Conservation (phyloP, 2,888 invertebrate species). For the Teleogryllus oceanicus region DNA sequence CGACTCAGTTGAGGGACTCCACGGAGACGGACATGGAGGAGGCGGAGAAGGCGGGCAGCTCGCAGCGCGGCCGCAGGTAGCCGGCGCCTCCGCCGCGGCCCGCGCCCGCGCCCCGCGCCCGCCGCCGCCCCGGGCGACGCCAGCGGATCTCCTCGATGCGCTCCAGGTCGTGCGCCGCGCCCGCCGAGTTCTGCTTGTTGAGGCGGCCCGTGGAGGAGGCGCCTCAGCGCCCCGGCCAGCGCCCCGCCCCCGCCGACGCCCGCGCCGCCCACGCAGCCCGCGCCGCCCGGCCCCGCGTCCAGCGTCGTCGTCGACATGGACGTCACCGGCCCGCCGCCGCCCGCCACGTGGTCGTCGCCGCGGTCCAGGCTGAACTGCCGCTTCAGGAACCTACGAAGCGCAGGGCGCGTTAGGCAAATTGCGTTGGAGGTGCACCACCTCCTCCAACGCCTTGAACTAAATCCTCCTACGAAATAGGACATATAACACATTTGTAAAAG, state of each 20-base stretch:
- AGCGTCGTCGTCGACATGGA: slow-evolving; percentile 25
- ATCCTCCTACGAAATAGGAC: no score
- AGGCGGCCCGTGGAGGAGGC: slow-evolving; percentile 42
- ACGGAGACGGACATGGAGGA: slow-evolving; percentile 48
- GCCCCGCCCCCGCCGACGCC: neutral
- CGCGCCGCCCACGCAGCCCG: neutral
- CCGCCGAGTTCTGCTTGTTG: slow-evolving; percentile 66
- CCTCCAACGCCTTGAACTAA: no score
- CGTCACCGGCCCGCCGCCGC: slow-evolving; percentile 44
- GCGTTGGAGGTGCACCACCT: neutral
- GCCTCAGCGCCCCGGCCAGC: neutral
- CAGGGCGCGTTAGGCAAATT: slow-evolving; percentile 25
- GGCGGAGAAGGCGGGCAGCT: slow-evolving; percentile 31
- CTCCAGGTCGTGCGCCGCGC: slow-evolving; percentile 64
- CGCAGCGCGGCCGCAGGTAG: slow-evolving; percentile 31
- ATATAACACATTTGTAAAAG: no score
- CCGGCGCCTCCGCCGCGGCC: slow-evolving; percentile 20
- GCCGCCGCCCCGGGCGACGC: slow-evolving; percentile 32
- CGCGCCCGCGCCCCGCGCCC: slow-evolving; percentile 19
- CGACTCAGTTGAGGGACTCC: slow-evolving; percentile 44
- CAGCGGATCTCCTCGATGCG: slow-evolving; percentile 63
- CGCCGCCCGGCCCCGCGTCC: slow-evolving; percentile 20
- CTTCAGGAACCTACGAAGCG: slow-evolving; percentile 53
- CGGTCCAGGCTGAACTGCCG: slow-evolving; percentile 69
- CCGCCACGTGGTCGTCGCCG: slow-evolving; percentile 53